These are phyloP conservation scores for Phrynocephalus guinanensis DNA, from an alignment of 2,797 vertebrate species.

Conservation along the genomic window DNA sequence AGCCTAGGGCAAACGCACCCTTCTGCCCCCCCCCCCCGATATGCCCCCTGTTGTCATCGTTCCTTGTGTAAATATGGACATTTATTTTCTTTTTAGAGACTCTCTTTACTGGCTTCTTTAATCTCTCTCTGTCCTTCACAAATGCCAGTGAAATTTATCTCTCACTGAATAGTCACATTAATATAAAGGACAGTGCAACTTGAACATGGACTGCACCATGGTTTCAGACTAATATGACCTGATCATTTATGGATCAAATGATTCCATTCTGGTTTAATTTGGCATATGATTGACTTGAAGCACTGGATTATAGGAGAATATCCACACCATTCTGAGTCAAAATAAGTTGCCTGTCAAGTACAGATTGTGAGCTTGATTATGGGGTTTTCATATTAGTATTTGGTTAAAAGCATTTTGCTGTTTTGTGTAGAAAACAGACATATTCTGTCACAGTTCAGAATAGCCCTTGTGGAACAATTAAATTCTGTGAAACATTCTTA, in stretches of 20 bases:
- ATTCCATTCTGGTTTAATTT: conserved; percentile 90
- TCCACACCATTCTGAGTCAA: conserved; percentile 77
- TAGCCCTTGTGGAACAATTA: neutral
- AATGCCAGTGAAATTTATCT: conserved; percentile 64
- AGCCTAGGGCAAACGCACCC: too few relatives aligned
- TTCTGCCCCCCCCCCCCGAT: too few relatives aligned
- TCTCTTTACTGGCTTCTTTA: conserved; percentile 49
- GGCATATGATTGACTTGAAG: conserved; percentile 88
- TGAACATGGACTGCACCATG: conserved; percentile 75
- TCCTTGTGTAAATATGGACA: conserved; percentile 40
- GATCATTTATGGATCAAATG: conserved; percentile 88
- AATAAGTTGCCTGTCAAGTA: conserved; percentile 81
- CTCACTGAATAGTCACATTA: conserved; percentile 73
- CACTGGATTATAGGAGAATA: conserved; percentile 83
- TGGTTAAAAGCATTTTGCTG: conserved; percentile 35
- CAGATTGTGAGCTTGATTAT: conserved; percentile 76
- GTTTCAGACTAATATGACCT: conserved; percentile 82
- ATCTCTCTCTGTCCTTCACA: conserved; percentile 54
- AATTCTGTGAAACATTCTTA: conserved; percentile 8
- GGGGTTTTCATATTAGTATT: neutral
- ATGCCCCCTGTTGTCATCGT: neutral
- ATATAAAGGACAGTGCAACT: conserved; percentile 71
- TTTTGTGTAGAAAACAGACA: neutral
- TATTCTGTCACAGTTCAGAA: conserved; percentile 31
- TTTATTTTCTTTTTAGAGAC: conserved; percentile 16